Evolutionary conservation across 1,140 invertebrate genomes (phyloP).

Genomic region (Zaprionus camerounensis): DNA sequence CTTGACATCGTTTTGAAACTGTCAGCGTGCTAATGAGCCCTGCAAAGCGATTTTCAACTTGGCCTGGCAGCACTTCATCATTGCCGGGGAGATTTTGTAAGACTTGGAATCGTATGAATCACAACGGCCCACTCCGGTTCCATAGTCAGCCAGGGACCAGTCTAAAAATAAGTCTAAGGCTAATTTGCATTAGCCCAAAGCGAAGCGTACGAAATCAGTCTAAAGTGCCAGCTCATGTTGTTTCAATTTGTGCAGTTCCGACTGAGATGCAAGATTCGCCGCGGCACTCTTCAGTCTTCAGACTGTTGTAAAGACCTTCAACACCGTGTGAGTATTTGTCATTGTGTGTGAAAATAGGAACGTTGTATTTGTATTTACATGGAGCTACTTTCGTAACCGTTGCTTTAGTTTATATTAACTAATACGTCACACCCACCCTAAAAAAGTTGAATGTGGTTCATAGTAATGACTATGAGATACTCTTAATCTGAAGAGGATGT

Average conservation of each 20-base stretch:
- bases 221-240: slow-evolving; percentile 47
- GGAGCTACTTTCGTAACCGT: slow-evolving; percentile 52
- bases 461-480: not conserved
- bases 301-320: slow-evolving; percentile 50
- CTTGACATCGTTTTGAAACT: slow-evolving; percentile 72
- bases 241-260: slow-evolving; percentile 44
- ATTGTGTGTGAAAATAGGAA: not conserved
- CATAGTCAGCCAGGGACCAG: not conserved
- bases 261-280: slow-evolving; percentile 13
- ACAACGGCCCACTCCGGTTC: slow-evolving; percentile 23
- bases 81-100: slow-evolving; percentile 48
- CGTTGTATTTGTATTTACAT: slow-evolving; percentile 23
- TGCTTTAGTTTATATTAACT: slow-evolving; percentile 55
- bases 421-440: slow-evolving; percentile 52
- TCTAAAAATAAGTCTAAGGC: slow-evolving; percentile 4
- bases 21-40: slow-evolving; percentile 79
- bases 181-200: slow-evolving; percentile 46
- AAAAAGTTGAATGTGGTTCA: not conserved
- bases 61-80: slow-evolving; percentile 43
- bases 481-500: not conserved
- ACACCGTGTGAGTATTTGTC: not conserved
- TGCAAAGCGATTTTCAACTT: slow-evolving; percentile 57
- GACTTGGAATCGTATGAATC: slow-evolving; percentile 33
- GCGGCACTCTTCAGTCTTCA: slow-evolving; percentile 1
- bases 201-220: slow-evolving; percentile 7